phyloP scores from a whole-genome alignment of 2,888 invertebrate species.

The Zele albiditarsus region DNA sequence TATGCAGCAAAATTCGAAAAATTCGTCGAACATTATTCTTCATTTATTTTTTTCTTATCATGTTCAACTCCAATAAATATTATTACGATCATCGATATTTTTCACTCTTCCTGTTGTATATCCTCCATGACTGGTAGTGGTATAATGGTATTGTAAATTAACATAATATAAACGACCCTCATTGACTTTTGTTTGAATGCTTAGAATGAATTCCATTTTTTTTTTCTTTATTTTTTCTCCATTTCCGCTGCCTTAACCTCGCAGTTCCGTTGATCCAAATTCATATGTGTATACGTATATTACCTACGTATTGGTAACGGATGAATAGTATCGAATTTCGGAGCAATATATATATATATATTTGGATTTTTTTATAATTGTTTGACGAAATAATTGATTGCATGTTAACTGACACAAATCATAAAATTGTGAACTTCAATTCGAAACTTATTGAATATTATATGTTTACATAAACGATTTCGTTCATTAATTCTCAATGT shows the following conservation, averaged over 20 bases:
- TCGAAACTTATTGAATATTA: background rate
- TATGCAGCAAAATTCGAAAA: too few relatives aligned
- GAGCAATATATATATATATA: background rate
- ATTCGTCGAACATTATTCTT: too few relatives aligned
- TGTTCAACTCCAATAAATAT: background rate
- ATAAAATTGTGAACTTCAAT: background rate
- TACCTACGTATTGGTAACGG: background rate
- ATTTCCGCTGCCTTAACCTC: background rate
- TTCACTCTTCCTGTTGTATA: background rate
- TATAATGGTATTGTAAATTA: background rate
- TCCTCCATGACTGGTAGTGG: background rate
- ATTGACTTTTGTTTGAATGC: background rate
- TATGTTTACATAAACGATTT: background rate
- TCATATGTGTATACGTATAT: background rate
- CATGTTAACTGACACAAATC: background rate
- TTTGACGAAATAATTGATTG: background rate
- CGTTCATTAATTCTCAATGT: background rate
- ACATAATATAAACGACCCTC: slow-evolving; percentile 8
- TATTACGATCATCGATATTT: too few relatives aligned
- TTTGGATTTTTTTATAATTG: background rate
- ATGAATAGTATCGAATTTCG: background rate
- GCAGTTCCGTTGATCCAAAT: background rate
- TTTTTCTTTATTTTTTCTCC: background rate
- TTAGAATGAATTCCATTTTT: background rate
- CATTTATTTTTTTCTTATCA: background rate